These are phyloP conservation scores for Apeltes quadracus DNA, from an alignment of 2,113 vertebrate species.

Conservation along the genomic window DNA sequence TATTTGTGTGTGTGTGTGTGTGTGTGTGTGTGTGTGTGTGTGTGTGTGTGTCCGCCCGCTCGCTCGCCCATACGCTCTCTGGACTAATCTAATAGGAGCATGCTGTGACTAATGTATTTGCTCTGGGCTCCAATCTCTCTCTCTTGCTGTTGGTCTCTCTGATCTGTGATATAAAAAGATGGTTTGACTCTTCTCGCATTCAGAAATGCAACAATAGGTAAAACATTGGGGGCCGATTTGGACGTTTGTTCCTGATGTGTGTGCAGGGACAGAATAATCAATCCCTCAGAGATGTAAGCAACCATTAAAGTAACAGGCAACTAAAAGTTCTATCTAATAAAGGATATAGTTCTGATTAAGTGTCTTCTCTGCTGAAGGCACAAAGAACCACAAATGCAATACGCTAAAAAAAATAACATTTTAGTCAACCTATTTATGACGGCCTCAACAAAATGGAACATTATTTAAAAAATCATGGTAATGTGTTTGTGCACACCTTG, in stretches of 20 bases:
- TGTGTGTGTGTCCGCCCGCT: slow-evolving; percentile 22
- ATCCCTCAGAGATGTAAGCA: slow-evolving; percentile 11
- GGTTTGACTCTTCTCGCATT: slow-evolving; percentile 55
- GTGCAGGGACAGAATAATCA: slow-evolving; percentile 1
- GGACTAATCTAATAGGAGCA: slow-evolving; percentile 78
- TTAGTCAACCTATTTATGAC: neutral
- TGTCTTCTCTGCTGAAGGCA: neutral
- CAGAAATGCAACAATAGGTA: slow-evolving; percentile 59
- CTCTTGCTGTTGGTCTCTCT: slow-evolving; percentile 54
- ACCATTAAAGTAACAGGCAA: neutral
- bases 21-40: slow-evolving; percentile 25
- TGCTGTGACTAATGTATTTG: slow-evolving; percentile 78
- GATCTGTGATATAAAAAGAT: slow-evolving; percentile 70
- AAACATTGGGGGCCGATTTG: slow-evolving; percentile 37
- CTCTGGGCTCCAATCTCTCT: slow-evolving; percentile 71
- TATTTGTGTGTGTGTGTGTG: slow-evolving; percentile 31
- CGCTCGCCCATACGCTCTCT: slow-evolving; percentile 62
- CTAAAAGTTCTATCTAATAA: neutral
- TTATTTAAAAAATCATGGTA: slow-evolving; percentile 9
- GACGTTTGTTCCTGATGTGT: slow-evolving; percentile 14
- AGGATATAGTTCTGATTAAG: slow-evolving; percentile 30
- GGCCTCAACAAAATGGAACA: neutral
- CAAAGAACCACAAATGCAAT: neutral
- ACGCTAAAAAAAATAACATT: neutral
- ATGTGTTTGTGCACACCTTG: slow-evolving; percentile 13